Evolutionary conservation across 2,797 vertebrate genomes (phyloP).

Genomic region (Rhyacichthys aspro): DNA sequence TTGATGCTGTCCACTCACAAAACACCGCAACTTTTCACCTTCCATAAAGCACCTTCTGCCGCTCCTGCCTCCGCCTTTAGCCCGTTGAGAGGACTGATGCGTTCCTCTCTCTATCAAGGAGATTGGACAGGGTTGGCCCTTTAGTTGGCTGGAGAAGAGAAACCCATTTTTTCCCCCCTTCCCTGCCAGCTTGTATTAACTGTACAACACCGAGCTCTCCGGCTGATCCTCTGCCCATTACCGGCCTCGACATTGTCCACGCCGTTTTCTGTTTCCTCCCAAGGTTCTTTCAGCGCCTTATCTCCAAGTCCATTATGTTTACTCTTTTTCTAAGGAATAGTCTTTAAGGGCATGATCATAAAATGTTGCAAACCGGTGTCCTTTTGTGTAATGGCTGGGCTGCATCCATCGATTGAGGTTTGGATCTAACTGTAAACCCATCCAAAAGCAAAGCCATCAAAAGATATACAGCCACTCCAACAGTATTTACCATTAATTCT

Average conservation of each 20-base stretch:
- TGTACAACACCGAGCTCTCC: constrained; percentile 65
- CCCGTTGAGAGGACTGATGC: constrained; percentile 25
- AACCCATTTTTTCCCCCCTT: constrained; percentile 66
- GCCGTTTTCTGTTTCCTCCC: constrained; percentile 52
- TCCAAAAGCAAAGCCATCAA: too few relatives aligned
- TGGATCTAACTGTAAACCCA: constrained; percentile 21
- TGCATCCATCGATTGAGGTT: constrained; percentile 35
- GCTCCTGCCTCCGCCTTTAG: constrained; percentile 32
- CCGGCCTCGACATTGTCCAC: constrained; percentile 32
- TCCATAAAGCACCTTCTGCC: constrained; percentile 59
- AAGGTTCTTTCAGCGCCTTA: constrained; percentile 32
- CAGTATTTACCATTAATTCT: too few relatives aligned
- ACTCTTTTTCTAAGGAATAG: constrained; percentile 32
- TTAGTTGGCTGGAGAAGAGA: constrained; percentile 59
- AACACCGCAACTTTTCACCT: constrained; percentile 79
- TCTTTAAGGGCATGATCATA: constrained; percentile 45
- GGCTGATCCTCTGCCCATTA: constrained; percentile 61
- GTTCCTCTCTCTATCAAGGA: constrained; percentile 58
- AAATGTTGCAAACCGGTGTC: constrained; percentile 48
- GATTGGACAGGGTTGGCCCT: constrained; percentile 68
- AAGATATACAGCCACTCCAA: too few relatives aligned
- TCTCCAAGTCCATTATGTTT: constrained; percentile 47
- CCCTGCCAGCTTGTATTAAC: constrained; percentile 73
- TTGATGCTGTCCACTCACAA: constrained; percentile 75
- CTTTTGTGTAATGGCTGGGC: constrained; percentile 32